Percentiles rank a stretch among this genome's conserved stretches.
Evolutionary conservation across 2,888 invertebrate genomes (phyloP).

Genomic region (Syrphus vitripennis): DNA sequence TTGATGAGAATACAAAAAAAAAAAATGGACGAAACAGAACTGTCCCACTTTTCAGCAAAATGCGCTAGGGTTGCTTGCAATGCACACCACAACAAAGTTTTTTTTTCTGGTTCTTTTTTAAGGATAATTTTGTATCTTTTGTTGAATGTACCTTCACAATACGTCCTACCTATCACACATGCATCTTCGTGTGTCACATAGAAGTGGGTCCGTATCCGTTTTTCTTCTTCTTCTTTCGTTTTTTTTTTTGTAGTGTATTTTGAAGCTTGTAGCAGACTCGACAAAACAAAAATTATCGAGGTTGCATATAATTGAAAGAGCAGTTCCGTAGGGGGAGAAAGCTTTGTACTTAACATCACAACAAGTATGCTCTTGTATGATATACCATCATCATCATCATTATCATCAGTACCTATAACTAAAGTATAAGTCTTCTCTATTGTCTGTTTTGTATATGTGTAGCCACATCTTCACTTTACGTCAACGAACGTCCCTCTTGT

Average conservation of each 20-base stretch:
- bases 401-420: constrained; percentile 3
- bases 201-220: constrained; percentile 54
- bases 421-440: constrained; percentile 34
- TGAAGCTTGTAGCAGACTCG: constrained; percentile 27
- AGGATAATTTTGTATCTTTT: constrained; percentile 41
- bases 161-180: constrained; percentile 48
- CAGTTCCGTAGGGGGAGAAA: constrained; percentile 55
- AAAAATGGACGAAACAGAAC: constrained; percentile 6
- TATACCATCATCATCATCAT: no score
- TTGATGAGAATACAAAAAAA: constrained; percentile 12
- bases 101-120: not conserved
- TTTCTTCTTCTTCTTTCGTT: constrained; percentile 1
- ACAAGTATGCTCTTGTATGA: constrained; percentile 40
- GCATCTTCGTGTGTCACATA: constrained; percentile 54
- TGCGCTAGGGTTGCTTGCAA: not conserved
- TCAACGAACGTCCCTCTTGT: not conserved
- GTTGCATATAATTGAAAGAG: constrained; percentile 66
- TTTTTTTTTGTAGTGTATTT: not conserved
- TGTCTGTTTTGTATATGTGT: constrained; percentile 39
- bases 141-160: constrained; percentile 30
- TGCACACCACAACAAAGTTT: not conserved
- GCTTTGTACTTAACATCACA: constrained; percentile 52
- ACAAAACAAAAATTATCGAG: constrained; percentile 60
- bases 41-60: constrained; percentile 41
- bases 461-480: not conserved